Percentiles rank a stretch among this genome's conserved stretches.
Evolutionary conservation across 1,140 invertebrate species (phyloP).

Genomic region (Drosophila neocordata): DNA sequence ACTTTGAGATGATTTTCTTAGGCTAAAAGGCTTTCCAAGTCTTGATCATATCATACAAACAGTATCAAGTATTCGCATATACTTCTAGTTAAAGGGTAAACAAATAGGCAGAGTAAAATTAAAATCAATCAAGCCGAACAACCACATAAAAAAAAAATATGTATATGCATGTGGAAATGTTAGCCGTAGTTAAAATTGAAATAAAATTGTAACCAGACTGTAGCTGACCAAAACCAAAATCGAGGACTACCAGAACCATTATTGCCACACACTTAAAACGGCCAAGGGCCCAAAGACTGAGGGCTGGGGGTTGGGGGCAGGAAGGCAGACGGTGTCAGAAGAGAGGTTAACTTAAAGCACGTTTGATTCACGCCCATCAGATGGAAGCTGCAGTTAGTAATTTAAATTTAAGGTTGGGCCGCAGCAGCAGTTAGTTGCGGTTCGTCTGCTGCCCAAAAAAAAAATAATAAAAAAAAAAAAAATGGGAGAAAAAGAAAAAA

Average conservation of each 20-base stretch:
- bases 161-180: conserved; percentile 2
- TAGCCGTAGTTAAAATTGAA: conserved; percentile 31
- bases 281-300: too few species aligned
- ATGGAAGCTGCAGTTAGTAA: conserved; percentile 6
- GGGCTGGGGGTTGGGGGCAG: conserved; percentile 11
- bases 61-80: background rate
- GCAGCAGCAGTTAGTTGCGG: conserved; percentile 53
- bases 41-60: too few species aligned
- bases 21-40: too few species aligned
- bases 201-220: conserved; percentile 34
- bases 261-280: conserved; percentile 56
- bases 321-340: conserved; percentile 14
- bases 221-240: conserved; percentile 3
- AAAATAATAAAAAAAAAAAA: conserved; percentile 27
- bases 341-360: conserved; percentile 36
- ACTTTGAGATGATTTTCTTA: too few species aligned
- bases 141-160: conserved; percentile 4
- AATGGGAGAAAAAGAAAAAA: conserved; percentile 34
- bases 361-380: conserved; percentile 43
- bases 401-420: conserved; percentile 39
- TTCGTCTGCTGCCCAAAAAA: conserved; percentile 62
- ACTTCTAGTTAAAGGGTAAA: background rate
- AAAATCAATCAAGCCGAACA: conserved; percentile 38
- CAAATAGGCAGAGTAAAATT: conserved; percentile 4
- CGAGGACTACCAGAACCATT: conserved; percentile 7